Evolutionary conservation across 2,113 vertebrate species (phyloP), one percentile per base, ranked within the genome.

Genomic region (Cairina moschata): DNA sequence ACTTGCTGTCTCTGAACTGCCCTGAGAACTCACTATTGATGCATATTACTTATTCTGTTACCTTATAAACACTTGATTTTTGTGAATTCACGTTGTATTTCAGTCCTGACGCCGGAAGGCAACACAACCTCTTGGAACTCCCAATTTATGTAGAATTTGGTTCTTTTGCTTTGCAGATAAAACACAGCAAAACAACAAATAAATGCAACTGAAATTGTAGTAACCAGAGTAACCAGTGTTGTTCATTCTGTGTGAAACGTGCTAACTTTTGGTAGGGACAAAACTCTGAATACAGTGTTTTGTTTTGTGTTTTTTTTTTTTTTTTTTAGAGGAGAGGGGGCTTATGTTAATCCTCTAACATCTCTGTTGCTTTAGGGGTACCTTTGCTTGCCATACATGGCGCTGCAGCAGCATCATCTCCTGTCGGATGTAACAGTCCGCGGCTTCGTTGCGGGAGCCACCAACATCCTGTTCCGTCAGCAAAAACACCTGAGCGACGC

Each of bases 301-400:
- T 13, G 40, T 5, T 40, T n/a, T n/a, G n/a, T n/a, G n/a, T n/a
- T n/a, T n/a, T n/a, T n/a, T n/a, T n/a, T n/a, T n/a, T n/a, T n/a
- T 2, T 40, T 17, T 50, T 32, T 72, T 17, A 50, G 18, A 52
- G 3, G 21, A 23, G 22, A 23, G 48, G 48, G 22, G 48, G 22
- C 9, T 78, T 40, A 21, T 12, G 17, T 66, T 86, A 29, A 86
- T 66, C 85, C 32, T 56, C 17, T 78, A 10, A 65, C 66, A 28
- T 97, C 11, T 92, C 20, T 92, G 38, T 83, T 82, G 82, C 95
- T 74, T 16, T 93, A 99, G 99, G 99, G 99, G 40, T 99, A 99
- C 97, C 98, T 99, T 83, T 99, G 99, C 67, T 97, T 99, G 96
- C 99, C 99, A 2, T 99, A 99, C 94, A 99, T 99, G 99, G 99